Evolutionary conservation across 2,797 vertebrate genomes (phyloP).

Genomic region (Decapterus maruadsi): DNA sequence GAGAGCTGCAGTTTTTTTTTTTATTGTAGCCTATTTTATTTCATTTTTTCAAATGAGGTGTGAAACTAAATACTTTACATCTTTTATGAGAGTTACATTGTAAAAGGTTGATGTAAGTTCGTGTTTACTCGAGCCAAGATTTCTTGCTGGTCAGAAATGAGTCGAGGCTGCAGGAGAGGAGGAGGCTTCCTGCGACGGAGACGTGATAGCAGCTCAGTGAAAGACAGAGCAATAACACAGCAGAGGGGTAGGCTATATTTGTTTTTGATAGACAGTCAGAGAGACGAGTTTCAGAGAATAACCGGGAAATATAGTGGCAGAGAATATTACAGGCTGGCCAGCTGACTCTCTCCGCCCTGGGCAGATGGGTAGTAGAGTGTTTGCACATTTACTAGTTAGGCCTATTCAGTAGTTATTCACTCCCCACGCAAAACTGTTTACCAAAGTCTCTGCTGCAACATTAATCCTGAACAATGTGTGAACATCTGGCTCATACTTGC

Average conservation of each 20-base stretch:
- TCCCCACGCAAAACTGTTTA: constrained; percentile 38
- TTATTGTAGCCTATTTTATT: too few relatives aligned
- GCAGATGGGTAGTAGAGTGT: constrained; percentile 59
- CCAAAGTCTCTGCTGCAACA: constrained; percentile 25
- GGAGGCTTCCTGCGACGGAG: constrained; percentile 44
- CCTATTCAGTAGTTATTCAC: constrained; percentile 54
- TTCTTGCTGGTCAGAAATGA: constrained; percentile 37
- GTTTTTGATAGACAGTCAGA: constrained; percentile 55
- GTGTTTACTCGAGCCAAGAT: constrained; percentile 38
- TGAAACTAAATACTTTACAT: constrained; percentile 60
- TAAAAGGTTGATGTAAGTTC: constrained; percentile 48
- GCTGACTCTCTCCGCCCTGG: constrained; percentile 29
- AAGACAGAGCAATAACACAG: constrained; percentile 50
- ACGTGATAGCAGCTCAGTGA: constrained; percentile 25
- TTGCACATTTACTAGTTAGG: constrained; percentile 44
- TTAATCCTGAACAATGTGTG: not conserved
- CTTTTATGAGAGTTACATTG: constrained; percentile 33
- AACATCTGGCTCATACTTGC: constrained; percentile 1
- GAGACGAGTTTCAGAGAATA: constrained; percentile 42
- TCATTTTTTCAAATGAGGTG: constrained; percentile 44
- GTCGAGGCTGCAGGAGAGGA: constrained; percentile 8
- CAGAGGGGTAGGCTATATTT: constrained; percentile 45
- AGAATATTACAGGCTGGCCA: constrained; percentile 50
- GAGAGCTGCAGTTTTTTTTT: constrained; percentile 39
- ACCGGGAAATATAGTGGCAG: constrained; percentile 47